Evolutionary conservation across 2,113 vertebrate species (phyloP).

Genomic region (Prinia subflava): DNA sequence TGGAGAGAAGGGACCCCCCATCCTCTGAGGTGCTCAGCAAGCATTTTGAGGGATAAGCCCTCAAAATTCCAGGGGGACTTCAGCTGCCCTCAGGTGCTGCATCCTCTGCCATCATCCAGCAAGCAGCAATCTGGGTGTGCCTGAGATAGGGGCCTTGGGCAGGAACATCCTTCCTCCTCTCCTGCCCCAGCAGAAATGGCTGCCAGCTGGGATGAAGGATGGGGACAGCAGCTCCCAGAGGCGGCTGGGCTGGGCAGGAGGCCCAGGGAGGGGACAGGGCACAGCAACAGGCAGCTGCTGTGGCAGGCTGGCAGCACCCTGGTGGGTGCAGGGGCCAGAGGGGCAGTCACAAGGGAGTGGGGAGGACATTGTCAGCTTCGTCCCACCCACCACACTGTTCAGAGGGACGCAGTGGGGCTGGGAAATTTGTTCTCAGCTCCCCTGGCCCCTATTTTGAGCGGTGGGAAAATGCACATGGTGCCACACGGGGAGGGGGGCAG

Average conservation of each 20-base stretch:
- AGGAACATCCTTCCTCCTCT: not conserved
- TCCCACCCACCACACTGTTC: not conserved
- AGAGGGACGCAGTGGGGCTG: not conserved
- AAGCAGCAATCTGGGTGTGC: not conserved
- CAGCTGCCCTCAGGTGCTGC: not conserved
- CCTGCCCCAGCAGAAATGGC: not conserved
- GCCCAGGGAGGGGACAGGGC: not conserved
- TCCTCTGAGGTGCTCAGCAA: not conserved
- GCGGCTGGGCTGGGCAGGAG: not conserved
- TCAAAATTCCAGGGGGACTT: not conserved
- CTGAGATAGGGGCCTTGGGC: not conserved
- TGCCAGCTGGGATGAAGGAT: not conserved
- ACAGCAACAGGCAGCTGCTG: not conserved
- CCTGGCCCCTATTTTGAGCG: not conserved
- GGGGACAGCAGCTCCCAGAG: not conserved
- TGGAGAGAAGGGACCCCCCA: not conserved
- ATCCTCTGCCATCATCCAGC: not conserved
- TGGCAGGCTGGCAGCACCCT: not conserved
- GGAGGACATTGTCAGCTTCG: not conserved
- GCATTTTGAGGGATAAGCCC: not conserved
- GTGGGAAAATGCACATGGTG: not conserved
- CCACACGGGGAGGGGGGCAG: rapidly evolving
- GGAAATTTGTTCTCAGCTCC: not conserved
- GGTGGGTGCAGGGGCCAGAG: not conserved
- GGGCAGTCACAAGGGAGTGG: not conserved